A percentile compares a stretch with the other conserved stretches of the same genome.
Evolutionary conservation across 2,888 invertebrate genomes (phyloP).

Genomic region (Mythimna albipuncta): DNA sequence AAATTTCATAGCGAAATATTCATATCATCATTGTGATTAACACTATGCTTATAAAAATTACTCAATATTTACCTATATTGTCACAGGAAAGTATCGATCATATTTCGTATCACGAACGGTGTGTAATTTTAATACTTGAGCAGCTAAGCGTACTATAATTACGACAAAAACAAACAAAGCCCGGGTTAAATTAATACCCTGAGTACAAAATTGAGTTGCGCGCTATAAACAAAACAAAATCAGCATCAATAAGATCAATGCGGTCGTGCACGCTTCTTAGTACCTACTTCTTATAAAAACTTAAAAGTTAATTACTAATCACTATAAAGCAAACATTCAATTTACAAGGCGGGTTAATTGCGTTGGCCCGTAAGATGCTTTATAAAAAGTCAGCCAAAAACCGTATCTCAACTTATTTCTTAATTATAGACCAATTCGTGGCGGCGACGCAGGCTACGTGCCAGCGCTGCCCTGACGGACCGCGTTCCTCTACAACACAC

Average conservation of each 20-base stretch:
- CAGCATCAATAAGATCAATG: constrained; percentile 81
- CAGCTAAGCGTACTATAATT: constrained; percentile 56
- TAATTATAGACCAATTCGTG: constrained; percentile 90
- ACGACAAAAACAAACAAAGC: constrained; percentile 63
- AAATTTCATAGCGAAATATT: constrained; percentile 7
- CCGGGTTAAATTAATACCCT: constrained; percentile 78
- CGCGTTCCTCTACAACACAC: constrained; percentile 51
- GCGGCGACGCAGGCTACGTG: constrained; percentile 85
- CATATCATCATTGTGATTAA: background rate
- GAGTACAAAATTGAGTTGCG: constrained; percentile 78
- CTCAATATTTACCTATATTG: constrained; percentile 31
- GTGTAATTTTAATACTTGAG: constrained; percentile 57
- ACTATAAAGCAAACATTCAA: constrained; percentile 91
- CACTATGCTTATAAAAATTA: constrained; percentile 19
- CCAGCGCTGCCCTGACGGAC: constrained; percentile 79
- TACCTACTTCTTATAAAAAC: constrained; percentile 81
- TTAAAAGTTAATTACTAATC: constrained; percentile 89
- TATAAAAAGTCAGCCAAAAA: constrained; percentile 89
- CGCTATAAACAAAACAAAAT: constrained; percentile 80
- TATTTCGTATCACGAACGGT: constrained; percentile 46
- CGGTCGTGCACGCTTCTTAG: constrained; percentile 78
- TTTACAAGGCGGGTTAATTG: constrained; percentile 90
- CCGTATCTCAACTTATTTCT: constrained; percentile 90
- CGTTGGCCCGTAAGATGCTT: constrained; percentile 84
- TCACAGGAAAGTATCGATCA: constrained; percentile 35